Percentiles rank a stretch among this genome's conserved stretches.
phyloP scores from a whole-genome alignment of 1,140 invertebrate species.

The Propsilocerus akamusi region DNA sequence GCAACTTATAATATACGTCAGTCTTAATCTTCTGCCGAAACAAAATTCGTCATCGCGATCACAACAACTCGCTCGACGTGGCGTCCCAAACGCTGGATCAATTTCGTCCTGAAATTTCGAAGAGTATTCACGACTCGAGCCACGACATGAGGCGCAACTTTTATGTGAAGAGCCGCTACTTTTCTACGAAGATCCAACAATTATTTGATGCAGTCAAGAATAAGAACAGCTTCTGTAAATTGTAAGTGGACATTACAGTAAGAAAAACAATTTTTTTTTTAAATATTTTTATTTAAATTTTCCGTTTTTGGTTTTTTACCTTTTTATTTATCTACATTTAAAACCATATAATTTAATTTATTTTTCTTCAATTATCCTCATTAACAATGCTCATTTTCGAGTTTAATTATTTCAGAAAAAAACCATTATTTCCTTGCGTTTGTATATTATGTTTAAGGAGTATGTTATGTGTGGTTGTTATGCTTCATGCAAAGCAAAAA shows the following conservation, averaged over 20 bases:
- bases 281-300: constrained; percentile 4
- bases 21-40: neutral
- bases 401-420: neutral
- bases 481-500: no score
- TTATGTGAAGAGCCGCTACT: no score
- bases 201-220: no score
- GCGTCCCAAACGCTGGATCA: neutral
- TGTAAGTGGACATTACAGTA: no score
- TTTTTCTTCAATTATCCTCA: neutral
- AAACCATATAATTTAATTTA: constrained; percentile 3
- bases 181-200: no score
- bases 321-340: constrained; percentile 3
- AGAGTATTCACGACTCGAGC: neutral
- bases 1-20: neutral
- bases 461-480: no score
- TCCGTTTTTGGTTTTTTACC: neutral
- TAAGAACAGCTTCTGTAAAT: no score
- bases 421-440: constrained; percentile 1
- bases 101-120: neutral
- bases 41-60: neutral
- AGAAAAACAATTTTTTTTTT: no score
- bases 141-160: no score
- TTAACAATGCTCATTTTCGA: neutral
- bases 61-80: neutral
- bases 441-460: no score